Evolutionary conservation across 2,113 vertebrate genomes (phyloP), one percentile per base, ranked within the genome.

Genomic region (Polypterus senegalus): DNA sequence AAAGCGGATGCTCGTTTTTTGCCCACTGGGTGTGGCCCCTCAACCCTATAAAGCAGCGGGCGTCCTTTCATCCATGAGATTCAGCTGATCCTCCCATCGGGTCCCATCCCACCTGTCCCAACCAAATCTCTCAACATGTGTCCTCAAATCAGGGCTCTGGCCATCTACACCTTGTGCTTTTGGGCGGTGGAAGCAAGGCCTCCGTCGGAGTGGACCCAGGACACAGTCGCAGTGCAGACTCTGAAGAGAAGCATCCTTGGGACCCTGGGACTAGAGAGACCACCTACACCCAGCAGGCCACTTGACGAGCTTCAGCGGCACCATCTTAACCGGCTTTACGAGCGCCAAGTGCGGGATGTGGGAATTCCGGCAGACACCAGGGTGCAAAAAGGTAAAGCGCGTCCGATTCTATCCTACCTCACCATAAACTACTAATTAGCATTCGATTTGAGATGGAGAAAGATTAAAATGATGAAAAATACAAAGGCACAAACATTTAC

Each of bases 181-280:
- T 27, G 27, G 11, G 60, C 62, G 1, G 80, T n/a, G 3, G 63
- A 77, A 5, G 63, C 46, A 1, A 61, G 63, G 64, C 75, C 74
- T 2, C 70, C 48, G 48, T 47, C 63, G 6, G 4, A n/a, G 0
- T 54, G 65, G 67, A 67, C 58, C 0, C 61, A 4, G 60, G 67
- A 56, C 60, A 9, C 10, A 10, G 44, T 73, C 45, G 68, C 79
- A 53, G 67, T 86, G 54, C 82, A 87, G 64, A 68, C 73, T 0
- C 44, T 83, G 60, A 84, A 89, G 61, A 76, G 54, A 0, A 76
- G 70, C 44, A 84, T 90, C 74, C 77, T 91, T 54, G 76, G 70
- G n/a, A 73, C 77, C 1, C 1, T 91, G 65, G 83, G 84, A 4
- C 69, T 85, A 72, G 27, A 74, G 0, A 58, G 27, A 0, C 77